Conservation (phyloP, 1,140 invertebrate genomes). For the Aricia agestis region DNA sequence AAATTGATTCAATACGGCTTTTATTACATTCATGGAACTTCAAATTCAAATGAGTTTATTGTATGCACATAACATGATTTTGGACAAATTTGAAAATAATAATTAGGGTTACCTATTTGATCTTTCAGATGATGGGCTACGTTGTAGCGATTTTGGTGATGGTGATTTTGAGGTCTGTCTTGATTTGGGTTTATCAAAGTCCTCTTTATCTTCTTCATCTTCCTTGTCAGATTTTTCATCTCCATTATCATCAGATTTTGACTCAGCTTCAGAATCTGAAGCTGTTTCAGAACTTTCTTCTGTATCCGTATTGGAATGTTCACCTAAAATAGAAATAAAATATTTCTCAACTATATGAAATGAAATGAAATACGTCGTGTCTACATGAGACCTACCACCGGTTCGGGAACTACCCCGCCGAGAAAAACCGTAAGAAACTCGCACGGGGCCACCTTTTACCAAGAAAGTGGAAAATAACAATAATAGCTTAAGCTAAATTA, state of each 20-base stretch:
- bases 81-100: too few relatives aligned
- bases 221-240: constrained; percentile 62
- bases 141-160: constrained; percentile 44
- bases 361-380: too few relatives aligned
- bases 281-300: constrained; percentile 77
- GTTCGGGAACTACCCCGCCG: too few relatives aligned
- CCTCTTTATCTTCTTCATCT: constrained; percentile 51
- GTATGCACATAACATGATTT: background rate
- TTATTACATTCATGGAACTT: too few relatives aligned
- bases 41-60: background rate
- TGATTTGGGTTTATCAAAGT: constrained; percentile 54
- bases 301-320: constrained; percentile 60
- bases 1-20: too few relatives aligned
- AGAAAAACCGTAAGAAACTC: too few relatives aligned
- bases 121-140: constrained; percentile 52
- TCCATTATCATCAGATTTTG: constrained; percentile 69
- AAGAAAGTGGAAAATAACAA: too few relatives aligned
- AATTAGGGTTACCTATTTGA: constrained; percentile 47
- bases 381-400: too few relatives aligned
- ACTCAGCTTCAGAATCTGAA: constrained; percentile 69
- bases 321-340: constrained; percentile 44
- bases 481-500: too few relatives aligned
- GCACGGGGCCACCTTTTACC: too few relatives aligned
- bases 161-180: constrained; percentile 61
- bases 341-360: too few relatives aligned